Base-by-base conservation (phyloP, 2,797 vertebrate species). In the Anomalospiza imberbis region DNA sequence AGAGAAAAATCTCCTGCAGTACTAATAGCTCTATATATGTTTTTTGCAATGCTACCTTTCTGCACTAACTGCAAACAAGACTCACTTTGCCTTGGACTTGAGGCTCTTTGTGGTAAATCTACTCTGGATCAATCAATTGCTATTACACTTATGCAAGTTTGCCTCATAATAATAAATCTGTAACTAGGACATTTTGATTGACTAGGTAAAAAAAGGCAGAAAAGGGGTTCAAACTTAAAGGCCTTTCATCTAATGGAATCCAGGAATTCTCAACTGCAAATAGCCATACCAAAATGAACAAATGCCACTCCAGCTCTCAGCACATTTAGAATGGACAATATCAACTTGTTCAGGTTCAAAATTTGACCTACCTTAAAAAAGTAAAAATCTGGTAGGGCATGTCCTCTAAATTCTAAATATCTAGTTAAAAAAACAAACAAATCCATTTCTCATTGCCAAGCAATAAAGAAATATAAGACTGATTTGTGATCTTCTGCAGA, bases 351-450 rank as follows among this genome's bases (percentile, higher is more conserved):
- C 94, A 85, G 88, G 85, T 93, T 95, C 83, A 91, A 96, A 93
- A 91, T 91, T 94, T 80, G 93, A 97, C 94, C 96, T 97, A 96
- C 94, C 91, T 95, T 96, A 94, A 90, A 93, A 96, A 95, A 95
- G 95, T 94, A 95, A 96, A 96, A 95, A 95, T 94, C 96, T 95
- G 92, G 92, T 92, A 47, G 92, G 94, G 68, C 54, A 95, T 95
- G 94, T 97, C 95, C 92, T 97, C 94, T 97, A 97, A 97, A 95
- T 91, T 96, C 91, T 97, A 97, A 97, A 95, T 87, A 97, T 97
- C 96, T 97, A 97, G 84, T 95, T 92, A 95, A 92, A 95, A 92
- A 95, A 96, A 89, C 94, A 97, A 97, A 97, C 95, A 97, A 88
- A 97, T 97, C 95, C 94, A 92, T 95, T 96, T 96, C 96, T 96